phyloP scores from a whole-genome alignment of 2,888 invertebrate species.

The Nephrotoma appendiculata region DNA sequence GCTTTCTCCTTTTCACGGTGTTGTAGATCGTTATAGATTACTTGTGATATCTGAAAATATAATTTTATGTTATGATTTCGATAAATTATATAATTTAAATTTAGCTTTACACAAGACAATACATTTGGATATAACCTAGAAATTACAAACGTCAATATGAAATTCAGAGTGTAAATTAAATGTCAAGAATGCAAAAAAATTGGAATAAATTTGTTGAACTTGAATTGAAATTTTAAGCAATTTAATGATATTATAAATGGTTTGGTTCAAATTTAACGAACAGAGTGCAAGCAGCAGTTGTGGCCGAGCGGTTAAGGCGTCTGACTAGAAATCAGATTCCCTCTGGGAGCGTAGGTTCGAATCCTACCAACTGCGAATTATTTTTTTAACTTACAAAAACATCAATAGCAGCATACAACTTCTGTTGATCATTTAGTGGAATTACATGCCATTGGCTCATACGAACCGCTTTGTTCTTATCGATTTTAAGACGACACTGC shows the following conservation, averaged over 20 bases:
- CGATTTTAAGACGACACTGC: constrained; percentile 37
- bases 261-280: no score
- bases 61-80: background rate
- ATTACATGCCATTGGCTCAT: constrained; percentile 45
- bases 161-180: background rate
- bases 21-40: constrained; percentile 26
- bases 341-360: constrained; percentile 34
- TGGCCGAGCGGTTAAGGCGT: constrained; percentile 35
- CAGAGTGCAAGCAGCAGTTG: constrained; percentile 22
- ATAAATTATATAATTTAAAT: background rate
- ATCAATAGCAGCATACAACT: constrained; percentile 47
- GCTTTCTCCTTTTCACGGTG: constrained; percentile 19
- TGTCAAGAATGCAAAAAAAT: background rate
- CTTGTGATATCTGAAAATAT: constrained; percentile 25
- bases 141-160: background rate
- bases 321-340: constrained; percentile 35
- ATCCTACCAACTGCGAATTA: constrained; percentile 26
- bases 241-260: no score
- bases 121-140: background rate
- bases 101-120: background rate
- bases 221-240: no score
- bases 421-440: constrained; percentile 38
- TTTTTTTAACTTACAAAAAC: constrained; percentile 39
- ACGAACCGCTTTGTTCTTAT: constrained; percentile 40
- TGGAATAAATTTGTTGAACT: no score